A percentile compares a stretch with the other conserved stretches of the same genome.
Evolutionary conservation across 2,797 vertebrate species (phyloP).

Genomic region (Octomys mimax): DNA sequence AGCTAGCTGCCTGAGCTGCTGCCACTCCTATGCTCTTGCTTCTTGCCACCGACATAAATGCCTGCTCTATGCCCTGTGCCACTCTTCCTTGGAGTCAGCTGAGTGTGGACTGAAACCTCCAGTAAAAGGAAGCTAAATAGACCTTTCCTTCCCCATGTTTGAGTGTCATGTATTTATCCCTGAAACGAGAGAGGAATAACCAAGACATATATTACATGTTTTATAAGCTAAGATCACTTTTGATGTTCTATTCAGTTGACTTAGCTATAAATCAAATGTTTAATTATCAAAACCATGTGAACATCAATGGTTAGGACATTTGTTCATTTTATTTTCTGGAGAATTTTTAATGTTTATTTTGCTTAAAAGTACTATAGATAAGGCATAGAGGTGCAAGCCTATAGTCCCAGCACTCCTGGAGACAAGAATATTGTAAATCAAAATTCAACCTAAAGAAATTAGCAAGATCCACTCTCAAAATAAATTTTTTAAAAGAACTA

Average conservation of each 20-base stretch:
- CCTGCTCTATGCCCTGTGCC: too few relatives aligned
- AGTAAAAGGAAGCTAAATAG: too few relatives aligned
- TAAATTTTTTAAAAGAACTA: not conserved
- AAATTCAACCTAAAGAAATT: not conserved
- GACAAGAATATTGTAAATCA: not conserved
- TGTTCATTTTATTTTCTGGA: not conserved
- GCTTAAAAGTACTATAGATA: not conserved
- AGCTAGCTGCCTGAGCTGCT: too few relatives aligned
- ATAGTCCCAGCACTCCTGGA: not conserved
- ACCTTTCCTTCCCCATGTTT: too few relatives aligned
- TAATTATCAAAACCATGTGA: not conserved
- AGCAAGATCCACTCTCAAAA: not conserved
- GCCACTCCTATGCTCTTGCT: too few relatives aligned
- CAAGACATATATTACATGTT: not conserved
- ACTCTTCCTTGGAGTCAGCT: too few relatives aligned
- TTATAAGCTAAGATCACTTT: not conserved
- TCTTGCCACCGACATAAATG: too few relatives aligned
- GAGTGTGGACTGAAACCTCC: too few relatives aligned
- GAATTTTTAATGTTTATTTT: not conserved
- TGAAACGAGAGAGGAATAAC: too few relatives aligned
- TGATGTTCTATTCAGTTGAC: not conserved
- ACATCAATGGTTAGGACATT: not conserved
- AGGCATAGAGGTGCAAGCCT: not conserved
- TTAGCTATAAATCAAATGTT: not conserved
- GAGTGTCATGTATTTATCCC: too few relatives aligned